Evolutionary conservation across 1,140 invertebrate species (phyloP).

Genomic region (Holotrichia oblita): DNA sequence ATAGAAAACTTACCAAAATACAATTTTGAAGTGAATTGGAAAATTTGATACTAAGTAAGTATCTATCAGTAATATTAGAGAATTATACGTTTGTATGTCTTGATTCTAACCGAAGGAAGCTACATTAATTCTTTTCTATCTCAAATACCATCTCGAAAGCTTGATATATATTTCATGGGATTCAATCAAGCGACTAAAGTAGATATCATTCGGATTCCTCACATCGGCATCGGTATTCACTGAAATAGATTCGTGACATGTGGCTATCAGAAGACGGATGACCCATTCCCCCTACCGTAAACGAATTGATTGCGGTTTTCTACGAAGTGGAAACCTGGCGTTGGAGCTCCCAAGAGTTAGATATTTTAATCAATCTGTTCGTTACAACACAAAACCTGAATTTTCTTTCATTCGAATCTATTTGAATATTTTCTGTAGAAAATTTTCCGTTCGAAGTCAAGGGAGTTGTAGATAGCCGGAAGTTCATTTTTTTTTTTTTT

Average conservation of each 20-base stretch:
- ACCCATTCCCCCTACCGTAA: background rate
- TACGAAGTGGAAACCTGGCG: background rate
- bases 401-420: background rate
- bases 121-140: too few species aligned
- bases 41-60: too few species aligned
- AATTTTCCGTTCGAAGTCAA: background rate
- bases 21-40: too few species aligned
- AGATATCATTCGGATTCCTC: constrained; percentile 10
- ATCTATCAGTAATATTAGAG: too few species aligned
- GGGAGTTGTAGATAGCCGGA: too few species aligned
- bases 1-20: too few species aligned
- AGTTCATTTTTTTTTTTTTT: too few species aligned
- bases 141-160: background rate
- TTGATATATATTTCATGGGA: background rate
- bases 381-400: background rate
- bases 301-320: constrained; percentile 16
- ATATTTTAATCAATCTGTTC: constrained; percentile 7
- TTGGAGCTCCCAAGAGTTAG: background rate
- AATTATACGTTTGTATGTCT: too few species aligned
- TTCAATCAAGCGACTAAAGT: constrained; percentile 6
- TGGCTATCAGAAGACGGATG: constrained; percentile 2
- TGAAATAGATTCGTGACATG: constrained; percentile 5
- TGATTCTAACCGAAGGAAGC: too few species aligned
- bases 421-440: background rate
- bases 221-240: background rate